These are phyloP conservation scores for Neomicropteryx cornuta DNA, from an alignment of 1,140 invertebrate species.

Conservation along the genomic window DNA sequence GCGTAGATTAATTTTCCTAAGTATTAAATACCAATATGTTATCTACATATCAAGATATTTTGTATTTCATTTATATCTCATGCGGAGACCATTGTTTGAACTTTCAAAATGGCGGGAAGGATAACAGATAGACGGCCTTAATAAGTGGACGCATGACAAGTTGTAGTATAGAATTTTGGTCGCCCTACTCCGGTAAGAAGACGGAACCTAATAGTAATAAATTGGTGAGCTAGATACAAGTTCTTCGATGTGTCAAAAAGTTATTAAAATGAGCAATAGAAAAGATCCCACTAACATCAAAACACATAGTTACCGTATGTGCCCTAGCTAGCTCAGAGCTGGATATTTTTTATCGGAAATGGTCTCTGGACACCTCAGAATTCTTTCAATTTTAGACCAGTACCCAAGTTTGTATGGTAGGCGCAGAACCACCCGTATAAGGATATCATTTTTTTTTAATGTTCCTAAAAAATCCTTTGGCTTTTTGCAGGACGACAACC, in stretches of 20 bases:
- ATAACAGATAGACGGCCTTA: too few species aligned
- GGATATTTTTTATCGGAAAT: background rate
- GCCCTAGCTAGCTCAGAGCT: background rate
- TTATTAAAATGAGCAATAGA: too few species aligned
- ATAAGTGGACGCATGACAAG: too few species aligned
- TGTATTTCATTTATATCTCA: conserved; percentile 1
- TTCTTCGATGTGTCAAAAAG: too few species aligned
- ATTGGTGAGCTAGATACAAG: too few species aligned
- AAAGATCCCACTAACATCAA: too few species aligned
- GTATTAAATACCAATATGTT: background rate
- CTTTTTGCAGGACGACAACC: conserved; percentile 27
- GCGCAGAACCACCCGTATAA: background rate
- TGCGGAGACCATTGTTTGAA: too few species aligned
- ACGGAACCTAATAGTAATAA: too few species aligned
- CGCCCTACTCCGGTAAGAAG: too few species aligned
- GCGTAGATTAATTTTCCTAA: background rate
- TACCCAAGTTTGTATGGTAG: background rate
- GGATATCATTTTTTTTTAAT: background rate
- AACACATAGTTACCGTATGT: too few species aligned
- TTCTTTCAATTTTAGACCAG: background rate
- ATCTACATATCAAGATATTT: background rate
- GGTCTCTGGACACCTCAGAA: background rate
- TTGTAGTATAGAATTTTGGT: too few species aligned
- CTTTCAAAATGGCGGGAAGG: too few species aligned
- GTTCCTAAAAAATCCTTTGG: background rate